These are phyloP conservation scores for Pristionchus entomophagus DNA, from an alignment of 2,888 invertebrate species.

Conservation along the genomic window DNA sequence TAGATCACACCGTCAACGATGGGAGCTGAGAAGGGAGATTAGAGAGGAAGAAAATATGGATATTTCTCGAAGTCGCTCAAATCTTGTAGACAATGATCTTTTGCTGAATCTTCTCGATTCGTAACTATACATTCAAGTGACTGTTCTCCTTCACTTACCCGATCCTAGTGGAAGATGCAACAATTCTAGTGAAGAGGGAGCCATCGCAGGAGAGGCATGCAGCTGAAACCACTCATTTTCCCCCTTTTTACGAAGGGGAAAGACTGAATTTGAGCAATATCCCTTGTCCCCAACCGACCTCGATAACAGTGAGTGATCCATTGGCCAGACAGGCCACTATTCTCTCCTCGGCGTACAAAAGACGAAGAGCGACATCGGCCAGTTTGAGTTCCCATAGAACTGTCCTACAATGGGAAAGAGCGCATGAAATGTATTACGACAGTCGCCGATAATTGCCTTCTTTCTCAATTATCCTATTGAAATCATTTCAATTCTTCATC, in stretches of 20 bases:
- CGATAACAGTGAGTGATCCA: constrained; percentile 79
- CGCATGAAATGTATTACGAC: neutral
- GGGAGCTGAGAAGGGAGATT: neutral
- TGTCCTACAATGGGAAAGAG: constrained; percentile 53
- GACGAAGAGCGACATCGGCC: constrained; percentile 78
- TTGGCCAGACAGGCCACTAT: constrained; percentile 79
- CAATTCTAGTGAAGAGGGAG: constrained; percentile 76
- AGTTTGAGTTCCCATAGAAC: constrained; percentile 78
- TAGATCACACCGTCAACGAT: constrained; percentile 74
- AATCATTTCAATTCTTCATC: no score
- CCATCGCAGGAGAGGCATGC: constrained; percentile 12
- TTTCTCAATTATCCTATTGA: no score
- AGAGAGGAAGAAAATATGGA: no score
- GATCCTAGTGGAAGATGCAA: constrained; percentile 79
- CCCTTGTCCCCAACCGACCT: no score
- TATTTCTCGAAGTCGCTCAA: no score
- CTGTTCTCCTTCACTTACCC: neutral
- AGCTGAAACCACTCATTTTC: constrained; percentile 30
- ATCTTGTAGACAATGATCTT: neutral
- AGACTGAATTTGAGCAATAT: no score
- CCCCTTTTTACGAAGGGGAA: no score
- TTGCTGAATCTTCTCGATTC: neutral
- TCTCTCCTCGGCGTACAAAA: constrained; percentile 76
- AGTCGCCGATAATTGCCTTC: no score
- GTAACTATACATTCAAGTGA: neutral